Evolutionary conservation across 1,140 invertebrate genomes (phyloP).

Genomic region (Triops cancriformis): DNA sequence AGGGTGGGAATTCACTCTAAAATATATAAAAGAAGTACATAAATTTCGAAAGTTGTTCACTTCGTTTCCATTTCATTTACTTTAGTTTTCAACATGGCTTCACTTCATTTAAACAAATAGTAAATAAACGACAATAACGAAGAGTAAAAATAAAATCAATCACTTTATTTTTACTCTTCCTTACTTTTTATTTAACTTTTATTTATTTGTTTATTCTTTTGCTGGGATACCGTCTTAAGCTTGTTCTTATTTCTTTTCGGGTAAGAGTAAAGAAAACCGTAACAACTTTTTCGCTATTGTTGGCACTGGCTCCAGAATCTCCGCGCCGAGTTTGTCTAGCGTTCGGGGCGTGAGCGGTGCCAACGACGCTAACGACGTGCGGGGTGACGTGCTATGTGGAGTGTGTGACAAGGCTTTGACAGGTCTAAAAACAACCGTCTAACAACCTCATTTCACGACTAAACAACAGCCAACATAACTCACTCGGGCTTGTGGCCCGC

Average conservation of each 20-base stretch:
- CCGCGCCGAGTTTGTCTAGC: background rate
- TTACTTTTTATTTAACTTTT: no score
- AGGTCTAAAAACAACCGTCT: conserved; percentile 3
- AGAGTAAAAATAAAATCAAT: no score
- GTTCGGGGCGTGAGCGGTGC: background rate
- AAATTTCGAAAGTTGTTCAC: no score
- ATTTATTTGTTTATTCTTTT: no score
- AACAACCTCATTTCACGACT: conserved; percentile 10
- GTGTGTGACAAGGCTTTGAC: conserved; percentile 9
- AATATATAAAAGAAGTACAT: no score
- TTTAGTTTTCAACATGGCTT: no score
- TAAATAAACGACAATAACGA: no score
- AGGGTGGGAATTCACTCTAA: no score
- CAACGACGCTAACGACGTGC: conserved; percentile 8
- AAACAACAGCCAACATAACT: background rate
- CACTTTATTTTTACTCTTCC: no score
- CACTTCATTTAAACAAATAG: no score
- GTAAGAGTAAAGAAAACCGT: background rate
- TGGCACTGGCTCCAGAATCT: background rate
- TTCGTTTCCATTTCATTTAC: no score
- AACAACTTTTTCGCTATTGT: background rate
- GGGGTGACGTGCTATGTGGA: conserved; percentile 1
- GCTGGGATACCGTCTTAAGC: no score
- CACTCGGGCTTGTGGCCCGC: background rate
- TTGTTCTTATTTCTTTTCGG: background rate